Evolutionary conservation across 2,113 vertebrate species (phyloP), one percentile per base, ranked within the genome.

Genomic region (Ophiodon elongatus): DNA sequence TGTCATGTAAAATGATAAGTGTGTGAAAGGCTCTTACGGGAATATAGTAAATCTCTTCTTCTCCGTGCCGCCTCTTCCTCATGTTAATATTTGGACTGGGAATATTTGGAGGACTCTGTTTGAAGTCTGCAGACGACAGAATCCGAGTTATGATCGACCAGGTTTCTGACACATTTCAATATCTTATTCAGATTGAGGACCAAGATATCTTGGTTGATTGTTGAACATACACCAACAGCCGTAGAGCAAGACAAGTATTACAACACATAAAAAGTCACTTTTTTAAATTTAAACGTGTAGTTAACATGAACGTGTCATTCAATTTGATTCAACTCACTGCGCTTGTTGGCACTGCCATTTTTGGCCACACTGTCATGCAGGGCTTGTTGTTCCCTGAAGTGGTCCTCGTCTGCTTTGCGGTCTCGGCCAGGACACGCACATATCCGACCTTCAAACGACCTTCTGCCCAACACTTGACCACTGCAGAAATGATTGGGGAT

Each of bases 351-450:
- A 0, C 91, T 96, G 69, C 96, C 96, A 0, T 96, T 98, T 90
- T 99, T 99, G 4, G 95, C 88, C 0, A 97, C 93, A 0, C 77
- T 99, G 37, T 99, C 98, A 0, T 95, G 99, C 82, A 99, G 90
- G 2, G 97, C 96, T 79, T 99, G 98, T 77, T 99, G 98, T 90
- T 99, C 98, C 1, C 97, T 96, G 94, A 95, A 97, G 88, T 99
- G 98, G 80, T 99, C 98, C 78, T 99, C 98, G 0, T 99, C 98
- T 0, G 98, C 98, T 83, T 99, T 99, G 1, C 98, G 95, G 88
- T 99, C 98, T 25, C 98, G 95, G 67, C 98, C 98, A 0, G 98
- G 98, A 79, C 98, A 99, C 19, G 98, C 98, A 0, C 98, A 99
- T 93, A 99, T 99, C 82, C 98, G 96, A 6, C 96, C 97, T 90